Percentiles rank a stretch among this genome's conserved stretches.
Conservation (phyloP, 2,797 vertebrate genomes). For the Apodemus agrarius region DNA sequence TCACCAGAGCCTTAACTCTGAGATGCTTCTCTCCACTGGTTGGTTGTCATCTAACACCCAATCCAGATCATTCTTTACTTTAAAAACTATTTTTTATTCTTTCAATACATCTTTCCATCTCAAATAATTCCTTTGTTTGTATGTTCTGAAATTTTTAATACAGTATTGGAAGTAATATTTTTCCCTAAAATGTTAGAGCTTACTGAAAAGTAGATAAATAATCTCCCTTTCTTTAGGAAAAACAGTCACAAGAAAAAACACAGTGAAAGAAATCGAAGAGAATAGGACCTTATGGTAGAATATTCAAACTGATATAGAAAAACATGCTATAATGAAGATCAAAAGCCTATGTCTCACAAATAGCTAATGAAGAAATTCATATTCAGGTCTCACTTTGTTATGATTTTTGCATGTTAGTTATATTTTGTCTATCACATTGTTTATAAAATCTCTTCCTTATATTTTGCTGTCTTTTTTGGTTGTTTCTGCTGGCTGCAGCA, state of each 20-base stretch:
- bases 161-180: background rate
- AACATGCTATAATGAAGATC: background rate
- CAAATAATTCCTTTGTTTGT: background rate
- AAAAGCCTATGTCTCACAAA: background rate
- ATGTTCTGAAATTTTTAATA: background rate
- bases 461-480: background rate
- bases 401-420: background rate
- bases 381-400: background rate
- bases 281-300: too few relatives aligned
- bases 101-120: background rate
- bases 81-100: slow-evolving; percentile 17
- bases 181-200: background rate
- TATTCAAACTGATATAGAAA: too few relatives aligned
- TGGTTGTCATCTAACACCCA: background rate
- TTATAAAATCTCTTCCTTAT: background rate
- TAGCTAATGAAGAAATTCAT: background rate
- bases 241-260: background rate
- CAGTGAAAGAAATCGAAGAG: background rate
- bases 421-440: background rate
- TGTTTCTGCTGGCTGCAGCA: background rate
- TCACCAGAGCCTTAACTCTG: background rate
- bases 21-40: background rate
- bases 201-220: background rate
- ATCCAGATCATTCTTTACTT: background rate
- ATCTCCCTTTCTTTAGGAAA: background rate